These are phyloP conservation scores for Vanessa atalanta DNA, from an alignment of 1,140 invertebrate genomes.

Conservation along the genomic window DNA sequence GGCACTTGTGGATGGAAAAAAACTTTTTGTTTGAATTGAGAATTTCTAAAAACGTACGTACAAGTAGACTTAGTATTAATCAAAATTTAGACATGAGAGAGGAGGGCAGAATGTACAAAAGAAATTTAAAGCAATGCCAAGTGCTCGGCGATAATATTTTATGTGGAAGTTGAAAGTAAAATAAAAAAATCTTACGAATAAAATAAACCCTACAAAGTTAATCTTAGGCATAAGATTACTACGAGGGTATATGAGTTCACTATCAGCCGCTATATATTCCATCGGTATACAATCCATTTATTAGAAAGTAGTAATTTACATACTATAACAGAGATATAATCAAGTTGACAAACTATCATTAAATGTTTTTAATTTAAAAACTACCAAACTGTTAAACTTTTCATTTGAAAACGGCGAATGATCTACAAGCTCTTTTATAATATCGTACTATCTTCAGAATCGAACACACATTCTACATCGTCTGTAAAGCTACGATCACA, in stretches of 20 bases:
- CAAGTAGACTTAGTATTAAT: too few relatives aligned
- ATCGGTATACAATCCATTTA: not conserved
- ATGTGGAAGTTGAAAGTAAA: not conserved
- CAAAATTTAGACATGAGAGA: too few relatives aligned
- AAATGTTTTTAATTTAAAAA: not conserved
- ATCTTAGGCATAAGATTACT: conserved; percentile 73
- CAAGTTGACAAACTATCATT: not conserved
- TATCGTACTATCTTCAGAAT: not conserved
- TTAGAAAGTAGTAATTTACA: not conserved
- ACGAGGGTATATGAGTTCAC: conserved; percentile 50
- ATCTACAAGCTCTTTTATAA: not conserved
- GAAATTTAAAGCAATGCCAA: not conserved
- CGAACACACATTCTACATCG: not conserved
- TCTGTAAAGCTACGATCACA: not conserved
- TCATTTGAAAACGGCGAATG: not conserved
- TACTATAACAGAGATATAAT: conserved; percentile 1
- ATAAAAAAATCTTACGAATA: not conserved
- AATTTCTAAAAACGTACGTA: too few relatives aligned
- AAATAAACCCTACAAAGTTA: conserved; percentile 64
- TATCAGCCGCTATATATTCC: not conserved
- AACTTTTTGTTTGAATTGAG: not conserved
- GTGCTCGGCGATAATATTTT: conserved; percentile 2
- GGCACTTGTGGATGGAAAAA: conserved; percentile 2
- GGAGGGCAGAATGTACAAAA: not conserved
- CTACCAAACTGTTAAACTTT: not conserved